A percentile compares a stretch with the other conserved stretches of the same genome.
phyloP scores from a whole-genome alignment of 2,797 vertebrate species.

The Malurus leucopterus region DNA sequence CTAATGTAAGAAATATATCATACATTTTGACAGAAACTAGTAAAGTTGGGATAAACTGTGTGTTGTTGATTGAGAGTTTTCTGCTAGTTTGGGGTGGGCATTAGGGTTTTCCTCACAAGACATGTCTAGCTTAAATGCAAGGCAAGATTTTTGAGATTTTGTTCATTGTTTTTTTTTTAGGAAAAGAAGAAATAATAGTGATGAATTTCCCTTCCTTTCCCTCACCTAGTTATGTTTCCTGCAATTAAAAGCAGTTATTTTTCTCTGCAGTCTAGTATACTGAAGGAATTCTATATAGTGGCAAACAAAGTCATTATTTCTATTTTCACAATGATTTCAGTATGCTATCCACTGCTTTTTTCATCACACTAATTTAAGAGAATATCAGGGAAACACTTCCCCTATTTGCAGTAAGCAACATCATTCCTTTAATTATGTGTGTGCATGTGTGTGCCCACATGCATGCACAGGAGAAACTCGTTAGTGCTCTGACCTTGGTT shows the following conservation, averaged over 20 bases:
- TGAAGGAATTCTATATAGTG: background rate
- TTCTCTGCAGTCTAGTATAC: background rate
- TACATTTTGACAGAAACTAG: background rate
- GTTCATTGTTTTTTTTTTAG: background rate
- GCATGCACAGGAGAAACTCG: background rate
- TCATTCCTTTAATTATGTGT: background rate
- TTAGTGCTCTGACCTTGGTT: background rate
- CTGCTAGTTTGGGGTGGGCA: background rate
- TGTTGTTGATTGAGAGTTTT: background rate
- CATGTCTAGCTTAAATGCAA: background rate
- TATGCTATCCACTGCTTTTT: background rate
- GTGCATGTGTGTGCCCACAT: rapidly evolving
- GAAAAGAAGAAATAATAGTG: background rate
- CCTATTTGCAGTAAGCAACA: background rate
- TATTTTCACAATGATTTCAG: background rate
- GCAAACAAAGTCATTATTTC: background rate
- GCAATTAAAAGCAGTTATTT: background rate
- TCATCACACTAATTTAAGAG: background rate
- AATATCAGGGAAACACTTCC: background rate
- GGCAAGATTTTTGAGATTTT: background rate
- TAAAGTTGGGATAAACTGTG: background rate
- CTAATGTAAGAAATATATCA: background rate
- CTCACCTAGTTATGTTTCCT: background rate
- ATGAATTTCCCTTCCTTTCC: background rate
- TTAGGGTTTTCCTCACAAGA: background rate